Percentiles rank a stretch among this genome's conserved stretches.
phyloP scores from a whole-genome alignment of 1,140 invertebrate species.

The Leptonema lineaticorne region DNA sequence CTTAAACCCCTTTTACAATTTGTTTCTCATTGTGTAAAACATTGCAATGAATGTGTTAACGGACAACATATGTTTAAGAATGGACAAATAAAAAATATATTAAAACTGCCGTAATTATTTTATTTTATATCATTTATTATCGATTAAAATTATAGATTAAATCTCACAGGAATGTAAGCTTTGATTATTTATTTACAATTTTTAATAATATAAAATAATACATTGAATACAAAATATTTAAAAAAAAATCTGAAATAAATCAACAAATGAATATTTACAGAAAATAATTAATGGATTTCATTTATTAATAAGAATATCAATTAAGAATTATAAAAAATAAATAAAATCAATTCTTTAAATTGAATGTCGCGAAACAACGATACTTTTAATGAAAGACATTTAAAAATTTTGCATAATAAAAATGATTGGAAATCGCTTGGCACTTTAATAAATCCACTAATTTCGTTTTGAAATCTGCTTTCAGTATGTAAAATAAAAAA shows the following conservation, averaged over 20 bases:
- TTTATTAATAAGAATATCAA: not conserved
- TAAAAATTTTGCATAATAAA: too few relatives aligned
- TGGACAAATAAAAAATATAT: slow-evolving; percentile 29
- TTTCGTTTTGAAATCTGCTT: too few relatives aligned
- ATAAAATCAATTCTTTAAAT: too few relatives aligned
- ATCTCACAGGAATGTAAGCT: too few relatives aligned
- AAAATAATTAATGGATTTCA: not conserved
- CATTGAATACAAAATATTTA: not conserved
- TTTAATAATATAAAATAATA: not conserved
- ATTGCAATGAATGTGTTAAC: not conserved
- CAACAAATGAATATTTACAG: not conserved
- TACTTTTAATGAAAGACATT: too few relatives aligned
- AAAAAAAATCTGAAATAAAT: not conserved
- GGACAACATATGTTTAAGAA: slow-evolving; percentile 14
- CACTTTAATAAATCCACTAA: too few relatives aligned
- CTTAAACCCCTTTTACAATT: not conserved
- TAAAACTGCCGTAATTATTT: slow-evolving; percentile 7
- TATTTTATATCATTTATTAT: not conserved
- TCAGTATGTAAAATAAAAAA: too few relatives aligned
- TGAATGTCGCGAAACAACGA: too few relatives aligned
- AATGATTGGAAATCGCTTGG: too few relatives aligned
- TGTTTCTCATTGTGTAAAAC: too few relatives aligned
- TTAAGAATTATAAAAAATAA: slow-evolving; percentile 2
- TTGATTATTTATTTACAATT: not conserved
- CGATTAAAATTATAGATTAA: not conserved